Conservation (phyloP, 2,888 invertebrate species). For the Andrena marginata region DNA sequence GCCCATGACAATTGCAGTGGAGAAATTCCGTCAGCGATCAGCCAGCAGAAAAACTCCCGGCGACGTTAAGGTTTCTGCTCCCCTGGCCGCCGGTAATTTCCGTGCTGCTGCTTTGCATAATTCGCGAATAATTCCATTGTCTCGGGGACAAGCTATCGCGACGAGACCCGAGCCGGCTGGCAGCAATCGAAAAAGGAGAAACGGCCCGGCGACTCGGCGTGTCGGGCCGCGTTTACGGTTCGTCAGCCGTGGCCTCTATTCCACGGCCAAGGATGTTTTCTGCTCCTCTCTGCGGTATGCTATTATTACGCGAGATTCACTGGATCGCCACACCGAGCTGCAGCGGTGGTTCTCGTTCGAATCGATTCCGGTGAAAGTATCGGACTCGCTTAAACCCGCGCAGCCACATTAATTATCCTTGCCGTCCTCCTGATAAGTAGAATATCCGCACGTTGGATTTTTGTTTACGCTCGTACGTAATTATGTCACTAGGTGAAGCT, state of each 20-base stretch:
- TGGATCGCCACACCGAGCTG: neutral
- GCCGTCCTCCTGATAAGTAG: neutral
- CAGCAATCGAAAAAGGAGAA: neutral
- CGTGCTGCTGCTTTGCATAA: constrained; percentile 33
- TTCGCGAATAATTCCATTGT: constrained; percentile 51
- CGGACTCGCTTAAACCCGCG: neutral
- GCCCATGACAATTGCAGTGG: neutral
- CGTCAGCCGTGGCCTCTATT: constrained; percentile 32
- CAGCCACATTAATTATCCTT: neutral
- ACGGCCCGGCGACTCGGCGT: neutral
- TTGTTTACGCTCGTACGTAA: neutral
- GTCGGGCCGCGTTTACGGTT: constrained; percentile 41
- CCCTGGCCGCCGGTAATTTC: constrained; percentile 12
- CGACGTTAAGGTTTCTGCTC: constrained; percentile 27
- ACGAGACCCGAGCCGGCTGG: neutral
- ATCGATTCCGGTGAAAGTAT: constrained; percentile 45
- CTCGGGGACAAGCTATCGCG: constrained; percentile 1
- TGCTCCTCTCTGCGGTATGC: neutral
- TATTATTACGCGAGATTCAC: constrained; percentile 2
- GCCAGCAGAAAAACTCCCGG: neutral
- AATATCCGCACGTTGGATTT: neutral
- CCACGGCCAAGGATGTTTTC: neutral
- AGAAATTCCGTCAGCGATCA: neutral
- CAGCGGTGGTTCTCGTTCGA: neutral
- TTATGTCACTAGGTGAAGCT: constrained; percentile 48